A percentile compares a stretch with the other conserved stretches of the same genome.
Evolutionary conservation across 2,797 vertebrate genomes (phyloP).

Genomic region (Myripristis jacobus): DNA sequence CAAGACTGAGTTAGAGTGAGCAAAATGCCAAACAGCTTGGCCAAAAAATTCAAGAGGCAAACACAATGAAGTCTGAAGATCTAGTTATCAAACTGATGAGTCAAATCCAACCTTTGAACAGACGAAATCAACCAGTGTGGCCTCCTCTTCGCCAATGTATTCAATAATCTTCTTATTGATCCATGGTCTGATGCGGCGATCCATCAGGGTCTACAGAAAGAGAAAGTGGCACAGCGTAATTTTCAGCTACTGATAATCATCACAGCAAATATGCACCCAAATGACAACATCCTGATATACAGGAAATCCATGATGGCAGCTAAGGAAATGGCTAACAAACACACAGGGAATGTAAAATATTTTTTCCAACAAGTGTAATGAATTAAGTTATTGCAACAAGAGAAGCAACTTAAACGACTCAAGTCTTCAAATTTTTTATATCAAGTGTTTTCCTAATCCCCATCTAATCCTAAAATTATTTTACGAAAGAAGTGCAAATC

Average conservation of each 20-base stretch:
- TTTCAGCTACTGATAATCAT: background rate
- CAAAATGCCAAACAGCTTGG: background rate
- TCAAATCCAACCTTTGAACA: constrained; percentile 92
- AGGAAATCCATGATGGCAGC: background rate
- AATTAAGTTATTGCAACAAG: background rate
- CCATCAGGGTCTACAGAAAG: constrained; percentile 91
- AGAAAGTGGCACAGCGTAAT: background rate
- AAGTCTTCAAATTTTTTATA: background rate
- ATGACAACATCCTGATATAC: background rate
- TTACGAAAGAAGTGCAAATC: background rate
- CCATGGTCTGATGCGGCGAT: constrained; percentile 96
- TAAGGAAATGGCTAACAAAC: background rate
- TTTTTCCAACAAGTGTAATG: background rate
- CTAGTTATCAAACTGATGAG: background rate
- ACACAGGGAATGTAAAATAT: too few species aligned
- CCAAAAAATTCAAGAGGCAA: background rate
- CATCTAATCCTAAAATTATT: background rate
- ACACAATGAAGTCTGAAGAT: background rate
- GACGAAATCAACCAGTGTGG: constrained; percentile 97
- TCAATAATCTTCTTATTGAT: constrained; percentile 99
- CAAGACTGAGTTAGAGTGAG: background rate
- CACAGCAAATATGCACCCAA: background rate
- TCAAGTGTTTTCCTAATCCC: too few species aligned
- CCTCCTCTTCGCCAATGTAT: constrained; percentile 99
- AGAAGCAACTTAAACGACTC: background rate